Evolutionary conservation across 2,113 vertebrate genomes (phyloP).

Genomic region (Aspiorhynchus laticeps): DNA sequence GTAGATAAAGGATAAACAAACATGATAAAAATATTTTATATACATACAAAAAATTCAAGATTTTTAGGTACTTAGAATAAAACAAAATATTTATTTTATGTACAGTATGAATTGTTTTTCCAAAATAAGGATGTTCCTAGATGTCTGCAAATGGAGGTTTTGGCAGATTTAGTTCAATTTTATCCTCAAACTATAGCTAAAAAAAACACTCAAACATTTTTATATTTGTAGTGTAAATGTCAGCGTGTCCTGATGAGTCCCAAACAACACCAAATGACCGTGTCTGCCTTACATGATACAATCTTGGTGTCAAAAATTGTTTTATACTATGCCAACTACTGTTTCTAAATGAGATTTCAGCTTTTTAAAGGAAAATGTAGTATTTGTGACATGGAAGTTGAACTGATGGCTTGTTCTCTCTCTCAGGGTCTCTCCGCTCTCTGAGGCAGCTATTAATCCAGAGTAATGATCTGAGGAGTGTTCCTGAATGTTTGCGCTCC

Average conservation of each 20-base stretch:
- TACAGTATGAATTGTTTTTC: not conserved
- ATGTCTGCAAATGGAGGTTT: too few relatives aligned
- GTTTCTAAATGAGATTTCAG: not conserved
- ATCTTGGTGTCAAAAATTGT: not conserved
- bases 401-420: not conserved
- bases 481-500: constrained; percentile 69
- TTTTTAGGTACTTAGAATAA: not conserved
- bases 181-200: not conserved
- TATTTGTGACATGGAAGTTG: not conserved
- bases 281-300: not conserved
- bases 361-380: not conserved
- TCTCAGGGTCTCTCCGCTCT: constrained; percentile 69
- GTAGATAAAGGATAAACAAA: not conserved
- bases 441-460: constrained; percentile 73
- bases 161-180: too few relatives aligned
- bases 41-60: not conserved
- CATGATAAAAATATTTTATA: not conserved
- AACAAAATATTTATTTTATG: not conserved
- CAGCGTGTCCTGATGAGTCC: not conserved
- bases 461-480: constrained; percentile 71
- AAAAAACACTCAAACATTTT: not conserved
- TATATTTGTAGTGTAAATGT: not conserved
- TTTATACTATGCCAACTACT: not conserved
- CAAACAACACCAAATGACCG: not conserved
- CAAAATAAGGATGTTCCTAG: not conserved